Conservation (phyloP, 2,797 vertebrate genomes). For the Pseudocheirus occidentalis region DNA sequence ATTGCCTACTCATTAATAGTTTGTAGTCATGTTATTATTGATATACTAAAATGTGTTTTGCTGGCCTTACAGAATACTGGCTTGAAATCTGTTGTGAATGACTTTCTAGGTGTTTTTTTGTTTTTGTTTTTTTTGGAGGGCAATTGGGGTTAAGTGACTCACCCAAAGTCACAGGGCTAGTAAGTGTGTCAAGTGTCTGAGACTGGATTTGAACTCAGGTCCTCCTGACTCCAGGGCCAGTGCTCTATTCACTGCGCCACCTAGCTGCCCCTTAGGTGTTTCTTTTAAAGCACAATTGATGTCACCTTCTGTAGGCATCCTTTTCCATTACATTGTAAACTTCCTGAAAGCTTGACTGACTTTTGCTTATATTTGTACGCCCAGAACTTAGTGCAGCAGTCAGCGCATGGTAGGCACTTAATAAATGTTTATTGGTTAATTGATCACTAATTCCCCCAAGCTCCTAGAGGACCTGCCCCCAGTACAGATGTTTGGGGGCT, state of each 20-base stretch:
- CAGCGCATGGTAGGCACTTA: not conserved
- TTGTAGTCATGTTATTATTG: not conserved
- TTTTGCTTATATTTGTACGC: not conserved
- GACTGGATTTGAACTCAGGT: no score
- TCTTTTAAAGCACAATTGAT: not conserved
- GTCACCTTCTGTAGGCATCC: not conserved
- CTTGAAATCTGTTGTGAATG: not conserved
- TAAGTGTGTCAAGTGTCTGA: no score
- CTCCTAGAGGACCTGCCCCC: not conserved
- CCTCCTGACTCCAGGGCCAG: no score
- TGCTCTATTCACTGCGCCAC: no score
- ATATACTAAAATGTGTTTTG: not conserved
- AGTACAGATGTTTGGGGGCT: not conserved
- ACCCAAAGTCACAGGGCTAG: no score
- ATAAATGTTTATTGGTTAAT: not conserved
- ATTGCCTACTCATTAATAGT: not conserved
- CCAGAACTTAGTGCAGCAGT: not conserved
- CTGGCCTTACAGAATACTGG: not conserved
- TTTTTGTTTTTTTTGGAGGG: no score
- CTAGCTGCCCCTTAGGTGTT: no score
- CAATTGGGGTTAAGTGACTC: no score
- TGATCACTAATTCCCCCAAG: not conserved
- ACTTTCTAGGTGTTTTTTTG: not conserved
- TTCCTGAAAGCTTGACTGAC: not conserved
- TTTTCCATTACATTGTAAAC: not conserved